Evolutionary conservation across 2,113 vertebrate species (phyloP), one percentile per base, ranked within the genome.

Genomic region (Macrotis lagotis): DNA sequence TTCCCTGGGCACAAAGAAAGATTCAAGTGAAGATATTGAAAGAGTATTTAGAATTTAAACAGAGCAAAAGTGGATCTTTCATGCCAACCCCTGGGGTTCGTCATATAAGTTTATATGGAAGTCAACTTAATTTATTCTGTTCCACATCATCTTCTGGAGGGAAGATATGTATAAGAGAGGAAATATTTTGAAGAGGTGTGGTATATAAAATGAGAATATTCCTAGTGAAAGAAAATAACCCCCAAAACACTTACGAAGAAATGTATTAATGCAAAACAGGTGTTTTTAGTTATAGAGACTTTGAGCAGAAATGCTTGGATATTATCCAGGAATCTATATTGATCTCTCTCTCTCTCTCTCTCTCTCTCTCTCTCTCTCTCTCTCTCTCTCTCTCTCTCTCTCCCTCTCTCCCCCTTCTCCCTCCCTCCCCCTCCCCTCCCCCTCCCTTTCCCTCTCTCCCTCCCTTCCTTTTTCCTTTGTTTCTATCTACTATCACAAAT

Each of bases 51-150:
- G 44, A 50, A 94, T 89, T 89, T n/a, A 37, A 90, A 50, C 16
- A 37, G 90, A 83, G 48, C 90, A 92, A 95, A 26, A 24, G 37
- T 83, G 50, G 48, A 55, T 22, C 44, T 94, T 47, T 47, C 31
- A 6, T 94, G 24, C 0, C 44, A 93, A 51, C 89, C 93, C 89
- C 44, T 92, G 48, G 37, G 25, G 89, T 97, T 94, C 94, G 25
- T 51, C 66, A 0, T 52, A 50, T 92, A n/a, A 66, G 22, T 44
- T 96, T 24, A n/a, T 48, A 25, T 96, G 48, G 93, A 94, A 89
- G 44, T 37, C 16, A 83, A 8, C n/a, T 83, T 83, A 83, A 83
- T 83, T 83, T 83, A 37, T 83, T 83, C 59, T 83, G 37, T 44
- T 83, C 16, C 66, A 74, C 16, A 19, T 83, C 7, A 44, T 16